phyloP scores from a whole-genome alignment of 2,888 invertebrate genomes.

The Trissonchulus sp. region DNA sequence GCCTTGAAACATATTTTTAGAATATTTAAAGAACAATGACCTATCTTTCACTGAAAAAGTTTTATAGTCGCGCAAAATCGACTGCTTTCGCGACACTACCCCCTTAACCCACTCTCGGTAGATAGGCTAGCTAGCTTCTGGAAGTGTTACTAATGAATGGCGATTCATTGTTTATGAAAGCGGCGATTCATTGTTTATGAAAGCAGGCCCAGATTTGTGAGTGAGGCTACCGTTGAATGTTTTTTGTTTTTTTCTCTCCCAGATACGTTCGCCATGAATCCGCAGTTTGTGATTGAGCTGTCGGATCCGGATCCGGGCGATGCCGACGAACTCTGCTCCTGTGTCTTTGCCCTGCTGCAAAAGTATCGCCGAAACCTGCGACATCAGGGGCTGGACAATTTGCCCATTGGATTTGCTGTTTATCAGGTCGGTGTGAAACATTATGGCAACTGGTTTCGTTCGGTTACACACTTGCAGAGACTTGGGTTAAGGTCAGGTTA shows the following conservation, averaged over 20 bases:
- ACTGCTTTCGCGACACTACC: too few relatives aligned
- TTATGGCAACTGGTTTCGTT: background rate
- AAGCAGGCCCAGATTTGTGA: too few relatives aligned
- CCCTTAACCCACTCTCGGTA: too few relatives aligned
- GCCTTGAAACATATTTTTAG: too few relatives aligned
- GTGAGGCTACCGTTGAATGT: too few relatives aligned
- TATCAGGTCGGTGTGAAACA: slow-evolving; percentile 70
- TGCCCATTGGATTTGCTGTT: slow-evolving; percentile 91
- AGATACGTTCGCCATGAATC: slow-evolving; percentile 88
- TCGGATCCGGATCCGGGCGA: slow-evolving; percentile 73
- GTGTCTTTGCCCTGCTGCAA: slow-evolving; percentile 89
- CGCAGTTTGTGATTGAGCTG: slow-evolving; percentile 78
- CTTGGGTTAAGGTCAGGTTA: background rate
- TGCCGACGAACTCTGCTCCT: slow-evolving; percentile 67
- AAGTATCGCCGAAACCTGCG: slow-evolving; percentile 85
- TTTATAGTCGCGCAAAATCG: too few relatives aligned
- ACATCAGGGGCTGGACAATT: slow-evolving; percentile 78
- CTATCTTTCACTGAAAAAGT: too few relatives aligned
- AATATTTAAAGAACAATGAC: too few relatives aligned
- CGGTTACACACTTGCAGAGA: background rate
- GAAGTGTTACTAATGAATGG: too few relatives aligned
- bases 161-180: too few relatives aligned
- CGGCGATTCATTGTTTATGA: too few relatives aligned
- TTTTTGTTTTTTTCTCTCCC: slow-evolving; percentile 33
- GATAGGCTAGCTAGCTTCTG: too few relatives aligned